A percentile compares a stretch with the other conserved stretches of the same genome.
phyloP scores from a whole-genome alignment of 2,113 vertebrate genomes.

The Symphodus melops region DNA sequence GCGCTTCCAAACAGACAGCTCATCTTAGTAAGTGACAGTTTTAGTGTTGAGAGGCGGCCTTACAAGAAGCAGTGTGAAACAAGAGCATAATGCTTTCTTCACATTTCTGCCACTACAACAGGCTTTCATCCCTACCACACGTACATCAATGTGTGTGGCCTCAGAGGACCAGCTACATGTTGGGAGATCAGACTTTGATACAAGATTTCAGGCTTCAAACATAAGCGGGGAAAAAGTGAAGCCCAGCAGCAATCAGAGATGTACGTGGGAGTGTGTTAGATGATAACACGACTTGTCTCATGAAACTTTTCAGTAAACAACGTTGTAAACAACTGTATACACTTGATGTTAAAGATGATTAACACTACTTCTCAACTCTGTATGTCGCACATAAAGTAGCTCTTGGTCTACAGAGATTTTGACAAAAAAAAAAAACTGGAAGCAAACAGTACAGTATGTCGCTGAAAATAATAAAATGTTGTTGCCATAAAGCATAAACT shows the following conservation, averaged over 20 bases:
- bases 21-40: not conserved
- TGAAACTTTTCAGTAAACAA: not conserved
- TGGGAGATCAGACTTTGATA: not conserved
- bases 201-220: not conserved
- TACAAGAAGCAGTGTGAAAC: constrained; percentile 1
- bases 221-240: not conserved
- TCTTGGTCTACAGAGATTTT: too few relatives aligned
- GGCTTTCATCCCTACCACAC: not conserved
- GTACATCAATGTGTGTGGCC: not conserved
- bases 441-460: too few relatives aligned
- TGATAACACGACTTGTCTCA: too few relatives aligned
- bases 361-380: not conserved
- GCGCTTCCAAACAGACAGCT: constrained; percentile 5
- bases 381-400: too few relatives aligned
- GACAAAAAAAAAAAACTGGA: too few relatives aligned
- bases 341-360: not conserved
- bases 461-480: too few relatives aligned
- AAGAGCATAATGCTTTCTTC: not conserved
- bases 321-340: not conserved
- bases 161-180: not conserved
- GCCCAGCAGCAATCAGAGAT: not conserved
- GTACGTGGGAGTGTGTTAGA: not conserved
- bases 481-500: too few relatives aligned
- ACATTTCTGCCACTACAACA: not conserved
- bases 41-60: not conserved